Evolutionary conservation across 2,888 invertebrate genomes (phyloP), one percentile per base, ranked within the genome.

Genomic region (Gastrophysa polygoni): DNA sequence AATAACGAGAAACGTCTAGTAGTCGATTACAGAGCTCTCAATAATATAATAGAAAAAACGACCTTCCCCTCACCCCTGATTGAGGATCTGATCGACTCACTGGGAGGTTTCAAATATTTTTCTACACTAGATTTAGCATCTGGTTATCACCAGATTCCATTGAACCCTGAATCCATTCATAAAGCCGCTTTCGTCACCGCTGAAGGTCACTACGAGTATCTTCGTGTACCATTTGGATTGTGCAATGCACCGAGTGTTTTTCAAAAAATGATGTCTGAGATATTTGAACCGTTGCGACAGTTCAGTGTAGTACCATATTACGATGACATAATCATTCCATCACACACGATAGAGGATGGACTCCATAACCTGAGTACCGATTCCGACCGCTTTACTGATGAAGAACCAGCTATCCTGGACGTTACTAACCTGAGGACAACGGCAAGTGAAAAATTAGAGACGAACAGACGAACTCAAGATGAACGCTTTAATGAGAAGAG

Each of bases 61-160:
- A 59, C 38, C 18, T 67, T 21, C 20, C 64, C 61, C 8, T 52
- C 66, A 57, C 59, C 62, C 2, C 3, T 60, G 2, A 67, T 67
- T 16, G 66, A 67, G 18, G 62, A 70, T 4, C 34, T 70, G 11
- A 57, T 68, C 20, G 68, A 73, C 14, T 28, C 38, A 11, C 50
- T 73, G n/a, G 43, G 55, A 1, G 68, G 65, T 17, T 61, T 58
- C 7, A 66, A 54, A 24, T 63, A 63, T 29, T 74, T 69, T 29
- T 64, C 71, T 1, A 48, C 61, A 7, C 49, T 74, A 1, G 73
- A 74, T 57, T 28, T 67, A 21, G 56, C 60, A 1, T 50, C 51
- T 1, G 75, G 73, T 1, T 77, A 68, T 57, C 70, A 73, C 57
- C 74, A 74, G 46, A 72, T 78, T 20, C 70, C 67, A 1, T 52